Conservation (phyloP, 2,113 vertebrate genomes). For the Sceloporus tristichus region DNA sequence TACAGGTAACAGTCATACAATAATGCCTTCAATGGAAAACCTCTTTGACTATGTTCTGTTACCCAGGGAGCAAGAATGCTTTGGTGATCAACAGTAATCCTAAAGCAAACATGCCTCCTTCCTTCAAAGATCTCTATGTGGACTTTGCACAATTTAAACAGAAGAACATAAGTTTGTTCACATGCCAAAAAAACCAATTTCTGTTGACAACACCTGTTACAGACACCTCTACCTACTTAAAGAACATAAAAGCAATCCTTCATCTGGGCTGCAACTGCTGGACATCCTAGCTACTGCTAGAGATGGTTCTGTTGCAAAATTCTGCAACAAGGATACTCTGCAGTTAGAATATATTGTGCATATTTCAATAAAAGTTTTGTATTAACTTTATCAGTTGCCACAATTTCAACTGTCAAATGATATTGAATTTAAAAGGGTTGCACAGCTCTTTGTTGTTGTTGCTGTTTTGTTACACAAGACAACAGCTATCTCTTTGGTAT, state of each 20-base stretch:
- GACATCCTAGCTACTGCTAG: neutral
- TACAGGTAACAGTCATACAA: neutral
- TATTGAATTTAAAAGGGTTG: neutral
- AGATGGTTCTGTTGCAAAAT: neutral
- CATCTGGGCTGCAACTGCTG: neutral
- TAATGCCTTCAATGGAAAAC: neutral
- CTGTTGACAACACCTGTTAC: neutral
- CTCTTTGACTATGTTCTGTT: neutral
- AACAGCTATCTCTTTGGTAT: neutral
- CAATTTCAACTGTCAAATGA: neutral
- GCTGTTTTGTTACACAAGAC: neutral
- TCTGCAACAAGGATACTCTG: neutral
- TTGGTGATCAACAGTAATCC: neutral
- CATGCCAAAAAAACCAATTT: neutral
- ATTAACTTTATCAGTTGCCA: neutral
- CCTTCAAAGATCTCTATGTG: neutral
- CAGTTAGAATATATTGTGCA: neutral
- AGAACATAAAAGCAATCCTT: neutral
- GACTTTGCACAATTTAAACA: conserved; percentile 24
- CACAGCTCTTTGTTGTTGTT: neutral
- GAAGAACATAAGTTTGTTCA: neutral
- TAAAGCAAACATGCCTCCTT: conserved; percentile 19
- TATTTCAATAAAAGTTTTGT: neutral
- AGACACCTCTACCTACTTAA: neutral
- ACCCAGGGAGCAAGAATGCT: neutral